phyloP scores from a whole-genome alignment of 2,797 vertebrate species.

The Benthosema pterotum region DNA sequence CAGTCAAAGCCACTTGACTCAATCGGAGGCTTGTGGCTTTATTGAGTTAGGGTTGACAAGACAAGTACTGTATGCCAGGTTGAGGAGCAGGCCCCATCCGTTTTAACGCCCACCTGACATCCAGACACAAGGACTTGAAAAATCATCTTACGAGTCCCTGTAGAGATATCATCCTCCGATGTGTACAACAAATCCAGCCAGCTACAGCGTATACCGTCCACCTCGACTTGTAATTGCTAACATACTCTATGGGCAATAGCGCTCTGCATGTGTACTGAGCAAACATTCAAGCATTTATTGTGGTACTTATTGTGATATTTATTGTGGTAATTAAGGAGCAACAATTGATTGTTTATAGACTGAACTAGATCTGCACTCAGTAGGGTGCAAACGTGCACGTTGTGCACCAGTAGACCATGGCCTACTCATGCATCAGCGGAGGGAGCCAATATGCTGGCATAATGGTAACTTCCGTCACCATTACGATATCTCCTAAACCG shows the following conservation, averaged over 20 bases:
- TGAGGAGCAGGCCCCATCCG: conserved; percentile 44
- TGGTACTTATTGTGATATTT: no score
- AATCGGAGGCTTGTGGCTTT: conserved; percentile 37
- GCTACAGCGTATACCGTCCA: conserved; percentile 10
- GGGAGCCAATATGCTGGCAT: no score
- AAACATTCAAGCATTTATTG: conserved; percentile 64
- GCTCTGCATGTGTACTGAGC: conserved; percentile 38
- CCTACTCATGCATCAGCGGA: no score
- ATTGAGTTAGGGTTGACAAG: conserved; percentile 57
- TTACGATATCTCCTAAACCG: no score
- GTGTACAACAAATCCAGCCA: conserved; percentile 24
- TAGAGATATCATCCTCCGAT: conserved; percentile 63
- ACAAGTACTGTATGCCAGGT: conserved; percentile 43
- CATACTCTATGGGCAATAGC: no score
- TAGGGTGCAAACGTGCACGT: no score
- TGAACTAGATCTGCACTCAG: no score
- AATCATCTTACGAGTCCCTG: conserved; percentile 63
- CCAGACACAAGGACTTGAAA: conserved; percentile 57
- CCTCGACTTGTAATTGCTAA: no score
- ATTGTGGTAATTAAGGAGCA: no score
- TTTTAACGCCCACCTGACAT: conserved; percentile 68
- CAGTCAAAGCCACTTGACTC: conserved; percentile 47
- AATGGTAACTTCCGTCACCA: no score
- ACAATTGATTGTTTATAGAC: no score
- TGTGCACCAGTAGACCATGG: no score